These are phyloP conservation scores for Silurus aristotelis DNA, from an alignment of 2,797 vertebrate genomes.

Conservation along the genomic window DNA sequence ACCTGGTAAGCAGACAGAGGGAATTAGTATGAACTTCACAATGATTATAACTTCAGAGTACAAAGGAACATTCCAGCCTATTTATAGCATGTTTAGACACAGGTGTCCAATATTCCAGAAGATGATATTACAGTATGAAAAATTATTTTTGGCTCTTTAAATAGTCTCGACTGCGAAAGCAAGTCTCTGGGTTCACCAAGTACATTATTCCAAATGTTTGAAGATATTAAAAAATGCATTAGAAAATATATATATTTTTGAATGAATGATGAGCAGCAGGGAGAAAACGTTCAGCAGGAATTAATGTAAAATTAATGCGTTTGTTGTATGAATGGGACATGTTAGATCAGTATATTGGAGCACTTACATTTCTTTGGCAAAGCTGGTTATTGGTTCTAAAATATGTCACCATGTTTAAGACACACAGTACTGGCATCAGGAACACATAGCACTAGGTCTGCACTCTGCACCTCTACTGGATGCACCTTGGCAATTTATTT, in stretches of 20 bases:
- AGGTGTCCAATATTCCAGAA: conserved; percentile 25
- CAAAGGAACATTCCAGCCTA: conserved; percentile 1
- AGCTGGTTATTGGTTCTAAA: background rate
- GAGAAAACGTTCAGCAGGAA: background rate
- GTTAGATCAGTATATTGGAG: background rate
- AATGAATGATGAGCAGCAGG: background rate
- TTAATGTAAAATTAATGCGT: background rate
- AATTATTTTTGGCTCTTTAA: conserved; percentile 2
- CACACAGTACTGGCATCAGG: background rate
- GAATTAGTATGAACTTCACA: background rate
- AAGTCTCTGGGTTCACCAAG: background rate
- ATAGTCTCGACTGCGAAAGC: conserved; percentile 1
- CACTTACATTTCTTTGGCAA: too few relatives aligned
- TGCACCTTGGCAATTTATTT: background rate
- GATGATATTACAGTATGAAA: conserved; percentile 26
- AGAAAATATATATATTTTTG: background rate
- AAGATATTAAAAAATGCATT: background rate
- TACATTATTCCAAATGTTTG: background rate
- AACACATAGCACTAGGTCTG: background rate
- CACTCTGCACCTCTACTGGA: background rate
- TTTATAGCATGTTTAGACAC: conserved; percentile 28
- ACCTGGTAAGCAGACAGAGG: background rate
- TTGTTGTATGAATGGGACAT: background rate
- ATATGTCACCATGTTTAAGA: background rate
- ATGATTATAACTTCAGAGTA: conserved; percentile 2